Base-by-base conservation (phyloP, 2,797 vertebrate species). In the Gila robusta region DNA sequence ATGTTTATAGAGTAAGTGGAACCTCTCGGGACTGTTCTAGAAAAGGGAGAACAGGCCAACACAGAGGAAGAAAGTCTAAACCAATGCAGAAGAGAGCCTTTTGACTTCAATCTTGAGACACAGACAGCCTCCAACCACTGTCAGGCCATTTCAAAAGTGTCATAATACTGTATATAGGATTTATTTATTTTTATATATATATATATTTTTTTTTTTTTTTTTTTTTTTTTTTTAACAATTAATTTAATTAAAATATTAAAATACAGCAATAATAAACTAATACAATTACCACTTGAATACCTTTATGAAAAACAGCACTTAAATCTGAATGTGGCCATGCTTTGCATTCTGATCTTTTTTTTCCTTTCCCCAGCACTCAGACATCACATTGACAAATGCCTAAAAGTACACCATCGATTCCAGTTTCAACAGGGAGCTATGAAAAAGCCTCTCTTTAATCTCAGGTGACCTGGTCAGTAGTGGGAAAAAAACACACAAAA, bases 1-100 rank as follows among this genome's bases (percentile, higher is more conserved):
- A 26, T 83, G 81, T 88, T 88, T 88, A 86, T 41, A 78, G 47
- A 86, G 81, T 26, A 49, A 83, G 52, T 66, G 26, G 49, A 82
- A 86, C 39, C 76, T 83, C 80, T 23, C 12, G 7, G 37, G 81
- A 70, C 74, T 76, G 70, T 44, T 70, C 62, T 76, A 66, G 39
- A 86, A 76, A 44, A n/a, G 26, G 44, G 44, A 72, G 56, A 49
- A 73, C 66, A 81, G 69, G 47, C 19, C 71, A 54, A 37, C 39
- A 64, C 39, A 77, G 70, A 69, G 72, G 73, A 74, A 62, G 64
- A 49, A 67, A 73, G 32, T 72, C 26, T 9, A 62, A 78, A 41
- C 56, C 44, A 70, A 72, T 26, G 5, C 70, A 2, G 6, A 37
- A 59, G 54, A 47, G 26, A 71, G 67, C 9, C 26, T 26, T 49